Evolutionary conservation across 2,113 vertebrate species (phyloP).

Genomic region (Phalacrocorax aristotelis): DNA sequence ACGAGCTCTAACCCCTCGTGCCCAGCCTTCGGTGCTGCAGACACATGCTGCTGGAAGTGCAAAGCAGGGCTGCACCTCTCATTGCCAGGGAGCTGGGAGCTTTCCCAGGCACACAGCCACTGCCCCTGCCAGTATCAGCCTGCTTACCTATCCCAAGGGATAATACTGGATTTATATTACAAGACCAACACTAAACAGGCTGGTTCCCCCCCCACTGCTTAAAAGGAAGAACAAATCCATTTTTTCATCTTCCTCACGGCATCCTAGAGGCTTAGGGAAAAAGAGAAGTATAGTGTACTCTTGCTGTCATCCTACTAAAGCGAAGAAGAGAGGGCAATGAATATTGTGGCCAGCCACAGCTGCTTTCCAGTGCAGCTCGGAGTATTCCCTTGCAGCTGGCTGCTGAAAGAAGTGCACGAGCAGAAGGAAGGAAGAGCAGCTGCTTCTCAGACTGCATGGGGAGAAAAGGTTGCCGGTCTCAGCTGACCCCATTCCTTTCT

Average conservation of each 20-base stretch:
- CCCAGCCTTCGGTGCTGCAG: neutral
- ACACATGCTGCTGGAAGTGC: neutral
- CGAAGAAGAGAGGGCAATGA: neutral
- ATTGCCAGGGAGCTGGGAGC: neutral
- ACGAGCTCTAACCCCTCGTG: rapidly evolving
- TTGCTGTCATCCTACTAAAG: too few species aligned
- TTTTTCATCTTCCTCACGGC: neutral
- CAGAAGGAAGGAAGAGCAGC: neutral
- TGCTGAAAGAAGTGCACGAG: neutral
- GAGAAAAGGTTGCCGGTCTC: neutral
- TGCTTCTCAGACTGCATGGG: neutral
- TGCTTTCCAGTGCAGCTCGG: neutral
- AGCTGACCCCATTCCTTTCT: neutral
- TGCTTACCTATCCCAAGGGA: neutral
- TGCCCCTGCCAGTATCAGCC: too few species aligned
- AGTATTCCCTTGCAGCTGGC: neutral
- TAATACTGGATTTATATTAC: neutral
- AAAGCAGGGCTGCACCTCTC: too few species aligned
- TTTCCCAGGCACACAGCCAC: neutral
- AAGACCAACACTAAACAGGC: neutral
- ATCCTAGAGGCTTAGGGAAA: neutral
- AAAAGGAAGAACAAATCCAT: neutral
- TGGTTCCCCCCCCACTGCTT: neutral
- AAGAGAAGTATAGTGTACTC: too few species aligned
- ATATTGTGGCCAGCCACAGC: neutral